These are phyloP conservation scores for Coluber constrictor DNA, from an alignment of 2,797 vertebrate genomes.

Conservation along the genomic window DNA sequence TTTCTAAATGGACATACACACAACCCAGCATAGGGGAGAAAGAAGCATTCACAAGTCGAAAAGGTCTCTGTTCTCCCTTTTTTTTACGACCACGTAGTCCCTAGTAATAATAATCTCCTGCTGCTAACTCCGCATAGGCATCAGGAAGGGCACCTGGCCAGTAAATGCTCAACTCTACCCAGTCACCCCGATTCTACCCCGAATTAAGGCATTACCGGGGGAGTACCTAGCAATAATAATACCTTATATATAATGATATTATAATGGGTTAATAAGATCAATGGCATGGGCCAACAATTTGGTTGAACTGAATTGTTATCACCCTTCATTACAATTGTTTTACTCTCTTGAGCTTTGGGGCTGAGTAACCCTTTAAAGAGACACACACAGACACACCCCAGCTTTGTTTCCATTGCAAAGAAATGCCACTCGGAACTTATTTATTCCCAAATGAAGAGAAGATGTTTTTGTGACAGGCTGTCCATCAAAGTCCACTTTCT, in stretches of 20 bases:
- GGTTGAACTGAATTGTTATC: too few relatives aligned
- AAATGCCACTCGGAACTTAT: neutral
- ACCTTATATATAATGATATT: too few relatives aligned
- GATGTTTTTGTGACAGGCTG: neutral
- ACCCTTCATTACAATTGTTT: neutral
- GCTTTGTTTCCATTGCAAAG: neutral
- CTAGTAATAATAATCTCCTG: neutral
- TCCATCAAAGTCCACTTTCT: neutral
- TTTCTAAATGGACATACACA: neutral
- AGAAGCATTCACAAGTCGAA: neutral
- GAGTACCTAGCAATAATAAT: neutral
- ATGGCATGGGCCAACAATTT: too few relatives aligned
- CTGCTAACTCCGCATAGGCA: neutral
- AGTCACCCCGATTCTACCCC: neutral
- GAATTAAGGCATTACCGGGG: neutral
- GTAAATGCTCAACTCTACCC: neutral
- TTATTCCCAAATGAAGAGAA: neutral
- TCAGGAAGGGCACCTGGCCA: neutral
- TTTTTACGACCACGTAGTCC: neutral
- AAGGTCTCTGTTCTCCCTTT: neutral
- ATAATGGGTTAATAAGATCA: neutral
- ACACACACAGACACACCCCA: accelerated
- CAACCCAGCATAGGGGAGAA: neutral
- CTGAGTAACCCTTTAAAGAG: neutral
- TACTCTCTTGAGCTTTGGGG: neutral